Percentiles rank a stretch among this genome's conserved stretches.
Conservation (phyloP, 2,888 invertebrate species). For the Chalcis sispes region DNA sequence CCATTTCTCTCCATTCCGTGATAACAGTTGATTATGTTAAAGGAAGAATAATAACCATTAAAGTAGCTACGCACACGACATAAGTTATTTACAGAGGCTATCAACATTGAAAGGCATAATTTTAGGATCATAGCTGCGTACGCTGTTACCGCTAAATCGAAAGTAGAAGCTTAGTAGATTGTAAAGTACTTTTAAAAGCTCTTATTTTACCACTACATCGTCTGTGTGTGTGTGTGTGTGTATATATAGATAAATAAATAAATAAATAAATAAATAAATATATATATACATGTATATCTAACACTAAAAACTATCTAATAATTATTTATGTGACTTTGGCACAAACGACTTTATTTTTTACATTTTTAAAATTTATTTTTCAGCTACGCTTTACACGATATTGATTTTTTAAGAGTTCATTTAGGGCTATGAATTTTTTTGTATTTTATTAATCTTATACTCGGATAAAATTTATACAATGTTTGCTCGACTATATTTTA, state of each 20-base stretch:
- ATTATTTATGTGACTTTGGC: background rate
- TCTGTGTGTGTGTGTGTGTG: too few relatives aligned
- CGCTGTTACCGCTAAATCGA: conserved; percentile 50
- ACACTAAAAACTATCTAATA: conserved; percentile 10
- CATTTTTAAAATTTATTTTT: background rate
- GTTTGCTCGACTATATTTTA: conserved; percentile 21
- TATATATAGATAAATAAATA: too few relatives aligned
- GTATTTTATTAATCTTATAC: background rate
- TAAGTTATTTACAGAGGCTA: conserved; percentile 53
- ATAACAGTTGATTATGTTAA: conserved; percentile 53
- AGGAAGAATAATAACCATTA: conserved; percentile 55
- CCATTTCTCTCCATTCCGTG: conserved; percentile 7
- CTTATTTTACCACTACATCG: conserved; percentile 8
- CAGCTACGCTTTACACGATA: background rate
- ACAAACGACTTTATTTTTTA: background rate
- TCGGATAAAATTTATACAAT: background rate
- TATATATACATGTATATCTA: too few relatives aligned
- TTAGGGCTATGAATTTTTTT: too few relatives aligned
- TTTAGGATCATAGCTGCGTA: conserved; percentile 41
- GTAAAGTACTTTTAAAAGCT: conserved; percentile 47
- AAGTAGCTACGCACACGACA: conserved; percentile 42
- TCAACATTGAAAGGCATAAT: conserved; percentile 48
- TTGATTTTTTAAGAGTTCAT: too few relatives aligned
- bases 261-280: too few relatives aligned
- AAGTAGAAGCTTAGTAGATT: conserved; percentile 44